phyloP scores from a whole-genome alignment of 2,113 vertebrate genomes.

The Hypanus sabinus region DNA sequence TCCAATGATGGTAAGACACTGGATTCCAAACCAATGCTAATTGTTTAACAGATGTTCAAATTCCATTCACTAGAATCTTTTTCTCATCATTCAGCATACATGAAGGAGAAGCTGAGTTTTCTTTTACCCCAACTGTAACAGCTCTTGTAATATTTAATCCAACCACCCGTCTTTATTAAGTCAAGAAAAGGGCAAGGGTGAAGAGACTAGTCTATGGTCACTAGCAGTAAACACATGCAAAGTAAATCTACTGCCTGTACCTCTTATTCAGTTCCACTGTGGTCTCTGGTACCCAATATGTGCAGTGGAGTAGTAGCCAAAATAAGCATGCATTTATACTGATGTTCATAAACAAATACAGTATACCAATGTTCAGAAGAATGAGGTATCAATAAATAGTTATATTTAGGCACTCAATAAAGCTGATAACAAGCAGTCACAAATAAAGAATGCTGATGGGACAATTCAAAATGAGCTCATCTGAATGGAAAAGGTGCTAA shows the following conservation, averaged over 20 bases:
- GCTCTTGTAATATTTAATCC: neutral
- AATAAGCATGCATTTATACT: too few relatives aligned
- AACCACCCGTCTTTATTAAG: neutral
- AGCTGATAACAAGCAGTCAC: neutral
- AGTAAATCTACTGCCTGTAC: too few relatives aligned
- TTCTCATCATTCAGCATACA: neutral
- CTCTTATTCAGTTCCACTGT: too few relatives aligned
- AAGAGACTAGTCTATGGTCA: too few relatives aligned
- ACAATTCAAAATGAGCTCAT: neutral
- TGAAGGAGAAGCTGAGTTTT: neutral
- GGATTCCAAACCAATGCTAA: neutral
- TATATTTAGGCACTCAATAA: slow-evolving; percentile 28
- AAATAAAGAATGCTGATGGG: slow-evolving; percentile 21
- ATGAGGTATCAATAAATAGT: slow-evolving; percentile 31
- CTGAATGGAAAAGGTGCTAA: neutral
- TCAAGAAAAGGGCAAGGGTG: neutral
- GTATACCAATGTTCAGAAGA: neutral
- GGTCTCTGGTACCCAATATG: too few relatives aligned
- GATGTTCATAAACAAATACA: too few relatives aligned
- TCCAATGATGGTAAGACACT: neutral
- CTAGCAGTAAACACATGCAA: too few relatives aligned
- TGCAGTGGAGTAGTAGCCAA: too few relatives aligned
- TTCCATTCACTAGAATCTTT: neutral
- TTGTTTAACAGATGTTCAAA: neutral
- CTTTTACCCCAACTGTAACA: neutral